Evolutionary conservation across 2,888 invertebrate species (phyloP), one percentile per base, ranked within the genome.

Genomic region (Aspidiotus destructor): DNA sequence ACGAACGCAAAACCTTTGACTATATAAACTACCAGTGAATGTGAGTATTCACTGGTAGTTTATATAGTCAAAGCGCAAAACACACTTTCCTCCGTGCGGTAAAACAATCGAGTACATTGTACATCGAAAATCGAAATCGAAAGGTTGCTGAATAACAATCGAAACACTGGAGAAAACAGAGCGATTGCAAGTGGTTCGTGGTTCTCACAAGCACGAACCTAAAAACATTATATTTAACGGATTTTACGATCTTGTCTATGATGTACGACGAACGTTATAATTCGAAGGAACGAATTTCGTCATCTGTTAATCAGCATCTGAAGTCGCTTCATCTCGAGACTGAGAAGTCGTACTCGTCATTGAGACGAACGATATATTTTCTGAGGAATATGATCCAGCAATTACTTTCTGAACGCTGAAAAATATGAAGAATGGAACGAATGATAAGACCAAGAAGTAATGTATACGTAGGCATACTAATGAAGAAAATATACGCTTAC

Each of bases 281-380:
- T 44, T 60, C 40, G 16, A 28, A 28, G 40, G 40, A 60, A 60
- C 60, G 60, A 60, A 60, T 60, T 28, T 17, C 60, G 8, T 60
- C 16, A 60, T 9, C 60, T 11, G 48, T 9, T 11, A 48, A 48
- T 48, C n/a, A n/a, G n/a, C n/a, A n/a, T n/a, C n/a, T n/a, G 11
- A 48, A 48, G 11, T 48, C 9, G 10, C 15, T 55, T 55, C 55
- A 55, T 8, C 55, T 15, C 10, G 10, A 48, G 48, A 48, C 10
- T 11, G 15, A 55, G 8, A 9, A 55, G 15, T 15, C 55, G 55
- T 11, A 16, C 55, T 55, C 15, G 10, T 16, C 55, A 55, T n/a
- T 55, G 55, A 55, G 15, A 55, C 55, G 55, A 55, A 55, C n/a
- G 55, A 55, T 11, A 48, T 11, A 55, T 55, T 55, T 15, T 55